Base-by-base conservation (phyloP, 2,113 vertebrate species). In the Gobio gobio region DNA sequence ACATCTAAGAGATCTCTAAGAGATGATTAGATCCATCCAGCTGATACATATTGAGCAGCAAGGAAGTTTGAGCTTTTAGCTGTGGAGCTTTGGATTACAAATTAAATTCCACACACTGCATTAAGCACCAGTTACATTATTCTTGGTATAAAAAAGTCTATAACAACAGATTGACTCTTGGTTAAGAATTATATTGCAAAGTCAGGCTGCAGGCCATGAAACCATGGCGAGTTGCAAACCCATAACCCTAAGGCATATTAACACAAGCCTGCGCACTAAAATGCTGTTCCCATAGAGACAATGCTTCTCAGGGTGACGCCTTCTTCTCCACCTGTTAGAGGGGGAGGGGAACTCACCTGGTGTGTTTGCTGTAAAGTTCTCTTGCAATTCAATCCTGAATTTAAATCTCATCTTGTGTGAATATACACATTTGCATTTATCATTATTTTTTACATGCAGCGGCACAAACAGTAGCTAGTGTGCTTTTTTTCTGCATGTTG, bases 211-310 rank as follows among this genome's bases (percentile, higher is more conserved):
- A 45, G 14, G 59, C 13, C 8, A 66, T 26, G 43, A 49, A 80
- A 80, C 40, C 24, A 70, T 82, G 49, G 80, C 10, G 49, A 70
- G 29, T 12, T 66, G 64, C 20, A 82, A 82, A 70, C 47, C 70
- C 45, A 82, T 70, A 70, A 54, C 64, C 80, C 20, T 70, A 70
- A 82, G 64, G 45, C 10, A 54, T 70, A 70, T 82, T 70, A 70
- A 40, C 3, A 36, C 26, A 51, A 49, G 63, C 56, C 82, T 78
- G 54, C 6, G 12, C 16, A 63, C 84, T 74, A 9, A 66, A 79
- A 72, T 36, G 54, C 22, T 59, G 85, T 84, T 49, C 36, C 82
- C 61, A 82, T 73, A 77, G 87, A 78, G 43, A 88, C 84, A 68
- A 79, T 73, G 18, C 56, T 58, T 40, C 12, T 26, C 64, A 70